Conservation (phyloP, 2,113 vertebrate genomes). For the Nothocercus julius region DNA sequence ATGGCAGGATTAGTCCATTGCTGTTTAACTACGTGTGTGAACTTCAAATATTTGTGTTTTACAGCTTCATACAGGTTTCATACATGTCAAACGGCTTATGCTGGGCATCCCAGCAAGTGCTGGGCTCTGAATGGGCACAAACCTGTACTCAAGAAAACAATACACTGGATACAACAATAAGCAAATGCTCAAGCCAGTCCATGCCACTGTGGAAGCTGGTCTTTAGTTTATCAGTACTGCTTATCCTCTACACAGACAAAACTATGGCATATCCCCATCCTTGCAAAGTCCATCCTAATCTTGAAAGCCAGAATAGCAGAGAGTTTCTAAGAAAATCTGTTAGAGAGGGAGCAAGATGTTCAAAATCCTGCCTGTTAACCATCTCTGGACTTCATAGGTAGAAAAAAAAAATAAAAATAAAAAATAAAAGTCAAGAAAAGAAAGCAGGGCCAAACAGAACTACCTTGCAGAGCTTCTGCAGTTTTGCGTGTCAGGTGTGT, state of each 20-base stretch:
- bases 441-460: not conserved
- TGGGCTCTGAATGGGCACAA: not conserved
- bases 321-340: not conserved
- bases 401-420: not conserved
- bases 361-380: not conserved
- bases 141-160: not conserved
- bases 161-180: not conserved
- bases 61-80: not conserved
- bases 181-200: not conserved
- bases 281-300: not conserved
- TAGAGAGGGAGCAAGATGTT: not conserved
- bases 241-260: not conserved
- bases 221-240: not conserved
- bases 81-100: not conserved
- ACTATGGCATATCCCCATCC: not conserved
- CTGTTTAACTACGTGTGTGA: not conserved
- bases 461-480: not conserved
- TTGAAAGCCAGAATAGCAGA: not conserved
- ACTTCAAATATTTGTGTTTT: not conserved
- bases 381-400: not conserved
- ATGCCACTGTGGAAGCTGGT: not conserved
- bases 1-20: not conserved
- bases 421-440: not conserved
- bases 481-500: not conserved
- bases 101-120: not conserved